Base-by-base conservation (phyloP, 2,113 vertebrate species). In the Nothoprocta pentlandii region DNA sequence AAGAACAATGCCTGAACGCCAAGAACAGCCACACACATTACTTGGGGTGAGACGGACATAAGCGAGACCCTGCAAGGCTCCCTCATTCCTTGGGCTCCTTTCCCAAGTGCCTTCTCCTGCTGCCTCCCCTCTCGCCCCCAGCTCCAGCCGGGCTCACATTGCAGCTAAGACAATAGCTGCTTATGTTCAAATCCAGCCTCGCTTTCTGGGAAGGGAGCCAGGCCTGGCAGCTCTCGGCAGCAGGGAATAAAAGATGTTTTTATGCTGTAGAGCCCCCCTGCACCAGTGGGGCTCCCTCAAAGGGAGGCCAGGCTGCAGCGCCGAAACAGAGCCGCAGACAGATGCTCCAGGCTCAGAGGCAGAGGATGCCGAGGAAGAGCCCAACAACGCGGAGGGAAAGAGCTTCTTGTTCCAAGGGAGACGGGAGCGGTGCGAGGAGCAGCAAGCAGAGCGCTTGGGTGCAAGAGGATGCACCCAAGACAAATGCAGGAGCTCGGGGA, bases 201-300 rank as follows among this genome's bases (percentile, higher is more conserved):
- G 94, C 46, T 87, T 66, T 58, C 96, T n/a, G 97, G 97, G 97
- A 75, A 92, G 68, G n/a, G 21, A 71, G 96, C 96, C 97, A 97
- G 94, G 83, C 56, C 89, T 94, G 92, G 97, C 96, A 96, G 93
- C 82, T 96, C 93, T 53, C 91, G 5, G 90, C 96, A 74, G 83
- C 56, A 1, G 42, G 80, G 80, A 96, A 97, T 96, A 94, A 97
- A 97, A 93, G 96, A 5, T 6, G 30, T 25, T 51, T 95, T 97
- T 97, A 96, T 97, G 96, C 92, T 71, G 44, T 16, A 20, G 44
- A 81, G 85, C 68, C 73, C 87, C 81, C 67, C 79, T 49, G 68
- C 81, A 82, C 83, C 68, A n/a, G 73, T 62, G 74, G 87, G 93
- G 80, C 83, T 69, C 95, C 85, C 81, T 41, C 66, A 46, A 42